These are phyloP conservation scores for Amphiprion percula DNA, from an alignment of 2,113 vertebrate species.

Conservation along the genomic window DNA sequence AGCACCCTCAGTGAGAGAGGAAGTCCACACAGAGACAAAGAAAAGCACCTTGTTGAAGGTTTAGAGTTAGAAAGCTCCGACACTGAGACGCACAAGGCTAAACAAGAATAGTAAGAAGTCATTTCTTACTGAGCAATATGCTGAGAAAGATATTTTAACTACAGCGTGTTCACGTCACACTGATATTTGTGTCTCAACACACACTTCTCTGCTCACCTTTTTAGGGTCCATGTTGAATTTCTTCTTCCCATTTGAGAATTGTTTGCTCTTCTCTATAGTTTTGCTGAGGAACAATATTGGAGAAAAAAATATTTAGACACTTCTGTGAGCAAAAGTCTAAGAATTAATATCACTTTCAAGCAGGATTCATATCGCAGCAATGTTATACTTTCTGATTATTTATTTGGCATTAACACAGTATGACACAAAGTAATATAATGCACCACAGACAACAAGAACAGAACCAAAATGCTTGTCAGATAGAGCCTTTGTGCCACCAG, in stretches of 20 bases:
- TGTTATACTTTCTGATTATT: not conserved
- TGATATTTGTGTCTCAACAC: not conserved
- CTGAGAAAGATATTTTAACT: not conserved
- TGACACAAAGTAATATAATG: not conserved
- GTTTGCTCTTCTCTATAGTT: conserved; percentile 85
- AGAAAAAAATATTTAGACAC: not conserved
- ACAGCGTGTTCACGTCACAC: not conserved
- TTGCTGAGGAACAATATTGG: conserved; percentile 75
- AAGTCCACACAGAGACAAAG: conserved; percentile 10
- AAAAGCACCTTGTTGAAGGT: not conserved
- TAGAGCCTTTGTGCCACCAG: no score
- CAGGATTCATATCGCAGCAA: not conserved
- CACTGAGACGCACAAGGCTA: fast-evolving
- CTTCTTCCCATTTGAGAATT: conserved; percentile 87
- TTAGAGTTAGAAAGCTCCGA: not conserved
- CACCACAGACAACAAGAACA: no score
- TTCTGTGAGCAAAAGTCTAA: no score
- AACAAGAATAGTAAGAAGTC: not conserved
- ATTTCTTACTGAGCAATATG: not conserved
- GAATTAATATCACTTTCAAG: no score
- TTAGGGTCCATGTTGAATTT: conserved; percentile 96
- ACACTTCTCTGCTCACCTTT: conserved; percentile 83
- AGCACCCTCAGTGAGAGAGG: conserved; percentile 8
- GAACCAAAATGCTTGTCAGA: no score
- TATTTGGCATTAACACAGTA: not conserved